These are phyloP conservation scores for Helobdella robusta DNA, from an alignment of 2,888 invertebrate species.

Conservation along the genomic window DNA sequence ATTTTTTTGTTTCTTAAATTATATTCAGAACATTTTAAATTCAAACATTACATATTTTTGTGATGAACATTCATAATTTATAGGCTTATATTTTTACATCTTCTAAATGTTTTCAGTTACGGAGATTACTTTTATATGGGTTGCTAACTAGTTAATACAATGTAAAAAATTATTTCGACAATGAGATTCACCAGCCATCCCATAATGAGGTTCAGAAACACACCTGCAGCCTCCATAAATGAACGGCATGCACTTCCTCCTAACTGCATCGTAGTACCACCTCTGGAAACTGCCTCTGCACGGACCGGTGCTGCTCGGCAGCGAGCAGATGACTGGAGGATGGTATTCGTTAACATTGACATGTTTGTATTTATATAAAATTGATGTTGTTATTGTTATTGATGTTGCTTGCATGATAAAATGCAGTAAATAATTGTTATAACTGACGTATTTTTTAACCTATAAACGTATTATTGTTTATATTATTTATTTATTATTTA, in stretches of 20 bases:
- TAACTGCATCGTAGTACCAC: conserved; percentile 61
- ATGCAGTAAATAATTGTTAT: not conserved
- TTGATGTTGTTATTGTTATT: not conserved
- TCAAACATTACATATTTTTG: too few relatives aligned
- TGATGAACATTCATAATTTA: too few relatives aligned
- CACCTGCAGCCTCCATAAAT: conserved; percentile 65
- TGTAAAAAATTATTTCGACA: not conserved
- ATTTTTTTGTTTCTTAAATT: too few relatives aligned
- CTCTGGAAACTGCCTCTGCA: conserved; percentile 61
- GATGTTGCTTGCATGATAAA: not conserved
- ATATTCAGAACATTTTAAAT: too few relatives aligned
- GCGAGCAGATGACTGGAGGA: conserved; percentile 55
- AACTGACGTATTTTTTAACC: not conserved
- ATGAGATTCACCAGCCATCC: not conserved
- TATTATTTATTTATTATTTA: not conserved
- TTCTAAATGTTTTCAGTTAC: not conserved
- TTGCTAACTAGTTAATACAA: not conserved
- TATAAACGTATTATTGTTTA: not conserved
- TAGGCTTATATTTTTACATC: too few relatives aligned
- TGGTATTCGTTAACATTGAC: too few relatives aligned
- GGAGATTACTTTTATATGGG: not conserved
- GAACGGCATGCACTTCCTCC: conserved; percentile 63
- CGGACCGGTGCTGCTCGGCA: conserved; percentile 60
- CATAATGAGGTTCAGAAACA: not conserved
- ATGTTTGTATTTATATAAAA: too few relatives aligned